Base-by-base conservation (phyloP, 2,797 vertebrate genomes). In the Paramormyrops hopkinsi region DNA sequence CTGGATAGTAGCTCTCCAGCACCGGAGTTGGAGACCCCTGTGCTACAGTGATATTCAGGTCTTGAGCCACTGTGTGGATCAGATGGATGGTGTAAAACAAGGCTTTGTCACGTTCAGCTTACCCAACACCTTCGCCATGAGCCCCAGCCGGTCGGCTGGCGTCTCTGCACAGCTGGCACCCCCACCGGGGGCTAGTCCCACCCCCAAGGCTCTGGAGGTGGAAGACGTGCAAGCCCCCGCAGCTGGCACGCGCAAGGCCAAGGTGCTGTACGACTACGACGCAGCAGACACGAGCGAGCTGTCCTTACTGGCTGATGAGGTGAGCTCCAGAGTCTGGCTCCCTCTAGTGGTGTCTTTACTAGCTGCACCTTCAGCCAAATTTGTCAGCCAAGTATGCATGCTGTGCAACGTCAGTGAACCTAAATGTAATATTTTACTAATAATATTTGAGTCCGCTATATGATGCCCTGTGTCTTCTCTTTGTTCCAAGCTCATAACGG, bases 181-280 rank as follows among this genome's bases (percentile, higher is more conserved):
- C 19, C 93, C 97, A 0, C 93, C 9, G 7, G 90, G 0, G 90
- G 89, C 3, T 89, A 92, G 0, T 88, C 93, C 17, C 46, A 12
- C 11, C n/a, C 44, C 2, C 22, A 25, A 25, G 92, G 89, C 94
- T 0, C 94, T 98, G 89, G 92, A 95, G 56, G 95, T 97, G 29
- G 96, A 94, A 6, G 97, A 97, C 65, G 95, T 96, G 12, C 96
- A 96, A 4, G 95, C 97, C 0, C 96, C 97, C 0, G 95, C 96
- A 88, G 98, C 97, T 0, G 98, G 98, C 29, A 96, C 97, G 0
- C 96, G 98, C 4, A 98, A 97, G 93, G 98, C 98, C 88, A 97
- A 97, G 89, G 98, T 99, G 90, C 96, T 99, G 88, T 99, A 99
- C 0, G 98, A 99, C 93, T 99, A 99, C 0, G 98, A 99, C 3